phyloP scores from a whole-genome alignment of 2,888 invertebrate species.

The Ochropleura plecta region DNA sequence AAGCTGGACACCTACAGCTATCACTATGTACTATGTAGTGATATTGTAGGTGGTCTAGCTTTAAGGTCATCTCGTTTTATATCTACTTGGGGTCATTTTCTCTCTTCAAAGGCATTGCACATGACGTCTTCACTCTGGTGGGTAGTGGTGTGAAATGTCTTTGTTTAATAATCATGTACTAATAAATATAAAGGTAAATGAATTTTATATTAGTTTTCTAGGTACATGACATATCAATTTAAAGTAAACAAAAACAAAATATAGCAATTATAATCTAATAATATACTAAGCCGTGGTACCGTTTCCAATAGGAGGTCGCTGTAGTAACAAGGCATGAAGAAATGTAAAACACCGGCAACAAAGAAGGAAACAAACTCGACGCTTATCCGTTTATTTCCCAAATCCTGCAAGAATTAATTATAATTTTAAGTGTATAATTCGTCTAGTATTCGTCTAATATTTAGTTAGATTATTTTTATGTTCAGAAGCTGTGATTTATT shows the following conservation, averaged over 20 bases:
- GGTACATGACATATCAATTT: neutral
- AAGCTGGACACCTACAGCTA: too few species aligned
- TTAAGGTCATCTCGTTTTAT: too few species aligned
- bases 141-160: neutral
- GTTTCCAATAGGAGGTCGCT: conserved; percentile 82
- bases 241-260: neutral
- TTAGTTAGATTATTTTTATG: conserved; percentile 24
- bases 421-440: conserved; percentile 27
- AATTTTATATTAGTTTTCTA: neutral
- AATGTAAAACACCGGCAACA: conserved; percentile 72
- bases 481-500: conserved; percentile 13
- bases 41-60: too few species aligned
- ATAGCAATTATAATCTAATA: neutral
- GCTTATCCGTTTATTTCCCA: conserved; percentile 69
- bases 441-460: conserved; percentile 36
- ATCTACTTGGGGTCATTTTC: too few species aligned
- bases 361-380: conserved; percentile 79
- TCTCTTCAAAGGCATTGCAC: too few species aligned
- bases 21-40: too few species aligned
- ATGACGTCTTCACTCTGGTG: too few species aligned
- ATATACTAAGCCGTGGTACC: conserved; percentile 64
- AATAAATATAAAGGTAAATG: neutral
- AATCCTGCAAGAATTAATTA: conserved; percentile 72
- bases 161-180: neutral
- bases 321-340: conserved; percentile 82